Percentiles rank a stretch among this genome's conserved stretches.
These are phyloP conservation scores for Drosophila tanythrix DNA, from an alignment of 2,888 invertebrate genomes.

Conservation along the genomic window DNA sequence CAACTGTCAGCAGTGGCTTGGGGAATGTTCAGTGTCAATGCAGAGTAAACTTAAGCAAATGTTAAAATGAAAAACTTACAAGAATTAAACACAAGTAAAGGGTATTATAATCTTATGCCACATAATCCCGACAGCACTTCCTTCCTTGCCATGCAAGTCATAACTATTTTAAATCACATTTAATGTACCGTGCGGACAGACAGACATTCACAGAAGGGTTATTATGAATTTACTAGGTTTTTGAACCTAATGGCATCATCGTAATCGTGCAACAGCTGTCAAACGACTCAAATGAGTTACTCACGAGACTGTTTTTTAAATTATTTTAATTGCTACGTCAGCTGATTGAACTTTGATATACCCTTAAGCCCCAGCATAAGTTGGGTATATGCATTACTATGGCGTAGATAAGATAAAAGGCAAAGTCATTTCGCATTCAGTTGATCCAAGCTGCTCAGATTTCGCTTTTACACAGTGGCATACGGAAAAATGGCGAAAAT, in stretches of 20 bases:
- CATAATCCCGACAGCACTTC: neutral
- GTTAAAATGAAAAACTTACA: neutral
- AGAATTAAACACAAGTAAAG: neutral
- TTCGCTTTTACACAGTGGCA: conserved; percentile 15
- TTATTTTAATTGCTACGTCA: conserved; percentile 56
- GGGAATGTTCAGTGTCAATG: neutral
- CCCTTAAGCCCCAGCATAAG: neutral
- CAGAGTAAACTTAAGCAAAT: neutral
- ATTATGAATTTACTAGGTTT: conserved; percentile 11
- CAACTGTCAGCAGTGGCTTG: neutral
- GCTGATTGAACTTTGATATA: conserved; percentile 15
- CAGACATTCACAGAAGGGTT: neutral
- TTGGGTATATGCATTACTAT: conserved; percentile 2
- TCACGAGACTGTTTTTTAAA: conserved; percentile 29
- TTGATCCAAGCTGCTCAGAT: conserved; percentile 1
- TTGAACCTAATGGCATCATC: conserved; percentile 50
- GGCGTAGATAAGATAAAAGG: neutral
- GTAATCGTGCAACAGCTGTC: conserved; percentile 39
- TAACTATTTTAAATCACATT: conserved; percentile 19
- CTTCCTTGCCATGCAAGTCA: neutral
- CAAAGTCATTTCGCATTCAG: conserved; percentile 4
- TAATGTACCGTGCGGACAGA: conserved; percentile 7
- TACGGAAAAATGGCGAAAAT: conserved; percentile 48
- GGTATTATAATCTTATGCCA: neutral
- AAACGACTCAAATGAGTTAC: conserved; percentile 45